A percentile compares a stretch with the other conserved stretches of the same genome.
Conservation (phyloP, 2,888 invertebrate species). For the Athetis lepigone region DNA sequence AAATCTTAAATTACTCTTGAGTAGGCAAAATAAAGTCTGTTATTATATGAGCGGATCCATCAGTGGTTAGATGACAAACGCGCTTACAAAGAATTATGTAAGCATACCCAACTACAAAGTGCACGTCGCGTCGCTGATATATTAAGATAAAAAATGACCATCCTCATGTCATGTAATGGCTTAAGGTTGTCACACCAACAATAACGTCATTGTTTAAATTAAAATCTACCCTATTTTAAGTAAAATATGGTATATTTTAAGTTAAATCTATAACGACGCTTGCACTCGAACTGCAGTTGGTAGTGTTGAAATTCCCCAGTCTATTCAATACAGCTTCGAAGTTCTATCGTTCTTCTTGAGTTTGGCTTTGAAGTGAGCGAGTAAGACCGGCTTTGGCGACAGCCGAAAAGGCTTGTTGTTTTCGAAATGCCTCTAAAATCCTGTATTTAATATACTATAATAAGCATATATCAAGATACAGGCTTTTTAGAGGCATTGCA, state of each 20-base stretch:
- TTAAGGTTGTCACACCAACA: neutral
- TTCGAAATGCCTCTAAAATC: neutral
- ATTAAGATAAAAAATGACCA: too few species aligned
- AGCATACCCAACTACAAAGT: too few species aligned
- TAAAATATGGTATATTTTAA: neutral
- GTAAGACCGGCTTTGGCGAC: neutral
- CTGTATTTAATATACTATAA: too few species aligned
- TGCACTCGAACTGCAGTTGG: slow-evolving; percentile 23
- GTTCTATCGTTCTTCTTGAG: slow-evolving; percentile 59
- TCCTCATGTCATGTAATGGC: too few species aligned
- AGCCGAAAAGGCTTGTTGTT: neutral
- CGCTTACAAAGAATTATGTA: too few species aligned
- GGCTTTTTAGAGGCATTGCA: too few species aligned
- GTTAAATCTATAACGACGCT: slow-evolving; percentile 30
- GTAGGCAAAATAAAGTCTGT: too few species aligned
- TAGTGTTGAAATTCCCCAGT: slow-evolving; percentile 46
- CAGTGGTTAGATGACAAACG: too few species aligned
- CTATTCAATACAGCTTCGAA: slow-evolving; percentile 58
- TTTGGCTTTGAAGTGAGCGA: slow-evolving; percentile 38
- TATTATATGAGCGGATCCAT: too few species aligned
- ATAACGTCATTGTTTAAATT: neutral
- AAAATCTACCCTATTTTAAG: neutral
- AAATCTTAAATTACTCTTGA: too few species aligned
- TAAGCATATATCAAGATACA: too few species aligned
- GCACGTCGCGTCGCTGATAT: too few species aligned